Evolutionary conservation across 2,797 vertebrate genomes (phyloP).

Genomic region (Odontamblyopus lacepedii): DNA sequence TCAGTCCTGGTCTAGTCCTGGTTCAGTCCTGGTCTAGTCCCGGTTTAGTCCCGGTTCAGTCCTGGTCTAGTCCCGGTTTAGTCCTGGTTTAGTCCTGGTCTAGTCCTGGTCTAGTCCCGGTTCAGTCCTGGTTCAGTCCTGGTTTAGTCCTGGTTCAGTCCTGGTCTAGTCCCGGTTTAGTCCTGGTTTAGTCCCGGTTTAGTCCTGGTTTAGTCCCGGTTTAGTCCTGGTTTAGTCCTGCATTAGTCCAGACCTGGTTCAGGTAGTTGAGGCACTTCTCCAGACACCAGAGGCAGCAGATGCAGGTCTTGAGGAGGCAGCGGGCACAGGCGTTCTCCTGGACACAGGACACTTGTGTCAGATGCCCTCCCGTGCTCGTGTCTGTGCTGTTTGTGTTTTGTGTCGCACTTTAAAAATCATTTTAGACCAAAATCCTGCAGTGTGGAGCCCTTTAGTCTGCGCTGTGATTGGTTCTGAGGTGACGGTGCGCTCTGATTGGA

Average conservation of each 20-base stretch:
- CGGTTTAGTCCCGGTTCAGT: background rate
- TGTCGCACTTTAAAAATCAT: no score
- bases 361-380: no score
- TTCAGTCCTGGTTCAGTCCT: no score
- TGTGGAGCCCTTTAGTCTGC: no score
- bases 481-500: no score
- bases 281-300: constrained; percentile 98
- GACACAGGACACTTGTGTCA: background rate
- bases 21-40: background rate
- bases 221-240: background rate
- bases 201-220: background rate
- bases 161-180: background rate
- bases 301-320: constrained; percentile 93
- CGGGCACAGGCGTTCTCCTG: constrained; percentile 95
- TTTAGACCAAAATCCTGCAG: no score
- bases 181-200: background rate
- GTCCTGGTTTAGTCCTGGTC: constrained; percentile 15
- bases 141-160: constrained; percentile 16
- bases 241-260: constrained; percentile 85
- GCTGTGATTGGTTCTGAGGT: no score
- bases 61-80: constrained; percentile 84
- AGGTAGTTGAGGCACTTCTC: constrained; percentile 99
- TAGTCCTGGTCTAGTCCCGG: no score
- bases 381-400: no score
- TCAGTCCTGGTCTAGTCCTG: background rate